Evolutionary conservation across 92 coral and sea anemone species (phyloP).

Genomic region (Nematostella vectensis): DNA sequence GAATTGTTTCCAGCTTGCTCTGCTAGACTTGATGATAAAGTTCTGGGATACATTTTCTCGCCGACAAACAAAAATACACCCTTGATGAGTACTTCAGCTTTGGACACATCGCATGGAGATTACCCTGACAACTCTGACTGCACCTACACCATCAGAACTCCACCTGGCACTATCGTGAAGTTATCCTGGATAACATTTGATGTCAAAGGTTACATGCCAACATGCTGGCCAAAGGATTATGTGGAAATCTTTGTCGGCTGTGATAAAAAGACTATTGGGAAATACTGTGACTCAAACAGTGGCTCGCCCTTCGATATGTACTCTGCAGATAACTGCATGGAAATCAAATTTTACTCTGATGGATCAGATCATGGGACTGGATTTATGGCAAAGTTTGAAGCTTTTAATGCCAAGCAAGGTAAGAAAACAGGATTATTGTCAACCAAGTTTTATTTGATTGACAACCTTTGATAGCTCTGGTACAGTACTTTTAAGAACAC

Average conservation of each 20-base stretch:
- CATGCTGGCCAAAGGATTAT: constrained; percentile 34
- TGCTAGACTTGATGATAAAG: too few species aligned
- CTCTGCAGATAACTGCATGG: constrained; percentile 48
- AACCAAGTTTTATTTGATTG: too few species aligned
- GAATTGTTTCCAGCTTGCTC: background rate
- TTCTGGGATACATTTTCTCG: constrained; percentile 3
- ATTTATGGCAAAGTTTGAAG: constrained; percentile 16
- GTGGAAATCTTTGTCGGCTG: constrained; percentile 69
- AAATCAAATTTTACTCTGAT: constrained; percentile 43
- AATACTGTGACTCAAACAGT: constrained; percentile 49
- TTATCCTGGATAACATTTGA: constrained; percentile 46
- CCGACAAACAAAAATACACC: background rate
- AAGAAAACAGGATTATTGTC: constrained; percentile 12
- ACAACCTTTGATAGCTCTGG: too few species aligned
- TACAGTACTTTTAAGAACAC: too few species aligned
- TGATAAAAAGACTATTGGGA: constrained; percentile 33
- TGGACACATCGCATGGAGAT: background rate
- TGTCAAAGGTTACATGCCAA: constrained; percentile 54
- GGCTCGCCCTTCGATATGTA: constrained; percentile 37
- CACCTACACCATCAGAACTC: constrained; percentile 31
- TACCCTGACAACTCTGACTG: constrained; percentile 40
- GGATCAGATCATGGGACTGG: constrained; percentile 34
- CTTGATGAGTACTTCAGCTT: background rate
- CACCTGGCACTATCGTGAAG: constrained; percentile 15
- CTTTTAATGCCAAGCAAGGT: constrained; percentile 4